A percentile compares a stretch with the other conserved stretches of the same genome.
These are phyloP conservation scores for Riparia riparia DNA, from an alignment of 2,113 vertebrate species.

Conservation along the genomic window DNA sequence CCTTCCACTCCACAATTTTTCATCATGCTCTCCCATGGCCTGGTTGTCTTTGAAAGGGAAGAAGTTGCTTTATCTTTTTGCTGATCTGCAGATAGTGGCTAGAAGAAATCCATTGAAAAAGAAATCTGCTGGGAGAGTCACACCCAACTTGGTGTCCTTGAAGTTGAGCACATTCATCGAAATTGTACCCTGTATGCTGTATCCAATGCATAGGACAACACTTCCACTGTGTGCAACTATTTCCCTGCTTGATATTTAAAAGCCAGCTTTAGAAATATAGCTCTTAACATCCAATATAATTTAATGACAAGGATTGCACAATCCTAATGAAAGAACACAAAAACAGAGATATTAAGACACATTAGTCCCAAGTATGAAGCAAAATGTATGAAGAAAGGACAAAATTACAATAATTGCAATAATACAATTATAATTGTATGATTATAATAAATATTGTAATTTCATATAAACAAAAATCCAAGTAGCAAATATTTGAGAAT, in stretches of 20 bases:
- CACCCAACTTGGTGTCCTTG: accelerated
- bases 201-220: not conserved
- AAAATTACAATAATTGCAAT: not conserved
- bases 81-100: not conserved
- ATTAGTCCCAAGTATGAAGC: not conserved
- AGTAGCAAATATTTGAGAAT: not conserved
- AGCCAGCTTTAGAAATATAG: not conserved
- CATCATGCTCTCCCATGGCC: not conserved
- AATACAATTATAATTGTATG: not conserved
- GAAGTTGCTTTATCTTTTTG: not conserved
- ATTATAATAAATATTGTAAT: not conserved
- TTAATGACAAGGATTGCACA: not conserved
- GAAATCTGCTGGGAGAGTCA: not conserved
- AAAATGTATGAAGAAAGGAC: not conserved
- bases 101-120: not conserved
- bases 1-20: not conserved
- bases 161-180: not conserved
- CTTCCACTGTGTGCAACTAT: not conserved
- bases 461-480: not conserved
- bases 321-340: not conserved
- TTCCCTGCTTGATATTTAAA: not conserved
- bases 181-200: not conserved
- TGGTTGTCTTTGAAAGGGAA: not conserved
- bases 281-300: not conserved
- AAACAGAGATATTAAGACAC: not conserved